Evolutionary conservation across 2,888 invertebrate species (phyloP).

Genomic region (Amphipoea oculea): DNA sequence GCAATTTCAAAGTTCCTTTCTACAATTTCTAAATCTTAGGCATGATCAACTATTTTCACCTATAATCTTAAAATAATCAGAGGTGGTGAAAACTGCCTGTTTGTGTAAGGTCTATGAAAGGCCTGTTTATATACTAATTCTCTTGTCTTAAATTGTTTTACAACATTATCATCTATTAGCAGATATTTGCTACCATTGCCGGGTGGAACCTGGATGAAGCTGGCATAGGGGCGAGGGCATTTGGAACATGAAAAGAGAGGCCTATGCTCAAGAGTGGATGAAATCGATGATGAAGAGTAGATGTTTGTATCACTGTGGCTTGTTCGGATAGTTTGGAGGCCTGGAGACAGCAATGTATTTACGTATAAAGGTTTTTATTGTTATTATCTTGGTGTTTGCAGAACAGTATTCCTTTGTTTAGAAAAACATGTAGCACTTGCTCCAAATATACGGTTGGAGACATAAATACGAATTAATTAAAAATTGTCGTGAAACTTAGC

Average conservation of each 20-base stretch:
- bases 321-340: no score
- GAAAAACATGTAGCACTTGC: background rate
- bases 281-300: no score
- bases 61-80: background rate
- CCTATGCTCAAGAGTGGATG: no score
- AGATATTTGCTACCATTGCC: no score
- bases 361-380: no score
- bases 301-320: no score
- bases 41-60: background rate
- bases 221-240: no score
- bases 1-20: background rate
- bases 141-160: no score
- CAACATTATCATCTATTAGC: no score
- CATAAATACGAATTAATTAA: background rate
- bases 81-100: background rate
- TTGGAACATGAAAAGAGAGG: no score
- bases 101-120: background rate
- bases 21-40: background rate
- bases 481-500: constrained; percentile 9
- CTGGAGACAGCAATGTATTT: no score
- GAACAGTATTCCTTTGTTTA: background rate
- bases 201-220: no score
- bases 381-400: background rate
- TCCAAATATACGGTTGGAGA: background rate
- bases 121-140: background rate